Base-by-base conservation (phyloP, 2,888 invertebrate species). In the Sthenelais limicola region DNA sequence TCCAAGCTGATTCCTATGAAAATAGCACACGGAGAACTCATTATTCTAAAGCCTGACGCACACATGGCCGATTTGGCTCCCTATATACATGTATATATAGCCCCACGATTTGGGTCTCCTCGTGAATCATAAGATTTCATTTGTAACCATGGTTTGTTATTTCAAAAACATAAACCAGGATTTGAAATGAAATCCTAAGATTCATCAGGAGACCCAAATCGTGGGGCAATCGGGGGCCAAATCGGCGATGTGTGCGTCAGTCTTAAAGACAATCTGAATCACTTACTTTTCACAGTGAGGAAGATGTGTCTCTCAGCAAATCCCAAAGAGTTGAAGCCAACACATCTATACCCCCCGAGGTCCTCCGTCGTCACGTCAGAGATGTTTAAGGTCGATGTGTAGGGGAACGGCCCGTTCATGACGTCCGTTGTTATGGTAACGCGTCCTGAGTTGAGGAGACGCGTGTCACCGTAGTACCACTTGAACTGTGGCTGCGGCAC, bases 251-350 rank as follows among this genome's bases (percentile, higher is more conserved):
- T 12, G 43, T 43, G 15, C 43, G 9, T 12, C 9, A 43, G 43
- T 43, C 12, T 49, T 49, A 7, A 49, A 54, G 30, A 54, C 28
- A 56, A 56, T 4, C 12, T 3, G 18, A 18, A 3, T 4, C 2
- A 70, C 70, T 62, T 30, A 71, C 71, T 71, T 71, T 58, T 71
- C 4, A 71, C 71, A 2, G 48, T 58, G 21, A 71, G 71, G 48
- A 38, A 43, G 2, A 71, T 71, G 58, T 32, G 21, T 26, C 47
- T 35, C 24, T 58, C 28, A 48, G 43, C 43, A 24, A 35, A 26
- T n/a, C 71, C 71, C 32, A 62, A 24, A 5, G 3, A 48, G 24
- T 71, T 71, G 28, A 47, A 24, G 9, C 51, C 71, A 1, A 58
- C 71, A 48, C 71, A 71, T n/a, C 43, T 43, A 24, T 71, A 71